phyloP scores from a whole-genome alignment of 2,888 invertebrate species.

The Drosophila parthenogenetica region DNA sequence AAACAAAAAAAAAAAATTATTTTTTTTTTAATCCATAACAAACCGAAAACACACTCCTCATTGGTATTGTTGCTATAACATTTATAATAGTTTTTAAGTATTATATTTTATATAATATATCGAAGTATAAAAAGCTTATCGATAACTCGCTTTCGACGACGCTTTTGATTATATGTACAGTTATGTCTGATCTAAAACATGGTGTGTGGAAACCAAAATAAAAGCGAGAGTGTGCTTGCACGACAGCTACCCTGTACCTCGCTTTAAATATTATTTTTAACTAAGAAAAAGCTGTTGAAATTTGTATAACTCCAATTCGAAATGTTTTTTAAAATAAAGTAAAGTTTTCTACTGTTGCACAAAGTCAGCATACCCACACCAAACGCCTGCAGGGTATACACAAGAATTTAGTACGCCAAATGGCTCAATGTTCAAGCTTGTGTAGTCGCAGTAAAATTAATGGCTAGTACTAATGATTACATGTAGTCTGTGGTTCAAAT shows the following conservation, averaged over 20 bases:
- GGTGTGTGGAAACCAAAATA: background rate
- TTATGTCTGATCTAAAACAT: slow-evolving; percentile 11
- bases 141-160: slow-evolving; percentile 24
- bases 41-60: background rate
- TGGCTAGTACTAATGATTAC: slow-evolving; percentile 15
- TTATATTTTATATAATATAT: slow-evolving; percentile 22
- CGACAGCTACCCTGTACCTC: slow-evolving; percentile 2
- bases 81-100: slow-evolving; percentile 27
- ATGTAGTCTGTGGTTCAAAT: background rate
- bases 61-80: slow-evolving; percentile 18
- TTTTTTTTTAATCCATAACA: background rate
- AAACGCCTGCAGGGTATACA: slow-evolving; percentile 2
- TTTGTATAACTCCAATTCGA: too few species aligned
- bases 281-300: too few species aligned
- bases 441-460: slow-evolving; percentile 18
- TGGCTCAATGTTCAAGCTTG: too few species aligned
- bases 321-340: too few species aligned
- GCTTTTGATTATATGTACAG: slow-evolving; percentile 38
- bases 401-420: slow-evolving; percentile 1
- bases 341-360: too few species aligned
- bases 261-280: too few species aligned
- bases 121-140: slow-evolving; percentile 53
- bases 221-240: background rate
- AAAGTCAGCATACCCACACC: background rate
- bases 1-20: background rate